Percentiles rank a stretch among this genome's conserved stretches.
Evolutionary conservation across 2,797 vertebrate genomes (phyloP).

Genomic region (Xiphophorus birchmanni): DNA sequence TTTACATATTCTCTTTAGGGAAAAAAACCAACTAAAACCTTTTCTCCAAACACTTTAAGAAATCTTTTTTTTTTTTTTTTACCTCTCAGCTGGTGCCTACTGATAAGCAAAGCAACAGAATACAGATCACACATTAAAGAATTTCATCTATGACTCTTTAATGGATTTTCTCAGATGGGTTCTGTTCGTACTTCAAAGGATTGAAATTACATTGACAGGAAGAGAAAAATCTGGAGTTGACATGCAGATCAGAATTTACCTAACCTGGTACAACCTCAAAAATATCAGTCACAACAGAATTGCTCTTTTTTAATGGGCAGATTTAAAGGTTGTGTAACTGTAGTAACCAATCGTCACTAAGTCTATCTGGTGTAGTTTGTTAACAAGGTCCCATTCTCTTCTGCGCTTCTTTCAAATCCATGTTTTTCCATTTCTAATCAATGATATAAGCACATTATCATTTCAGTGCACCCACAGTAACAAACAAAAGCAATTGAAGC

Average conservation of each 20-base stretch:
- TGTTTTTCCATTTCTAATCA: constrained; percentile 9
- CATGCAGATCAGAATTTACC: constrained; percentile 15
- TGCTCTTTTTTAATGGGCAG: background rate
- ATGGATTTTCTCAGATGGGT: constrained; percentile 64
- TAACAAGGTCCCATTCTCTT: constrained; percentile 21
- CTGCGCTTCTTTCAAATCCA: constrained; percentile 18
- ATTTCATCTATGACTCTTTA: constrained; percentile 78
- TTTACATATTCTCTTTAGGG: background rate
- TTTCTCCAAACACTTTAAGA: constrained; percentile 36
- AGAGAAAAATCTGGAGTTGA: constrained; percentile 61
- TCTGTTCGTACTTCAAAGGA: constrained; percentile 85
- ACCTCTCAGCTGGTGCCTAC: constrained; percentile 77
- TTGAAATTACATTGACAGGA: constrained; percentile 73
- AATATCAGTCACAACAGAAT: background rate
- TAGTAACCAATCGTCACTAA: background rate
- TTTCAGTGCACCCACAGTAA: constrained; percentile 5
- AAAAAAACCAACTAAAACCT: background rate
- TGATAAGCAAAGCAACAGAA: constrained; percentile 86
- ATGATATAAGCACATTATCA: constrained; percentile 22
- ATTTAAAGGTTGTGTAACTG: background rate
- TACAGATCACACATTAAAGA: constrained; percentile 81
- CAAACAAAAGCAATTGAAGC: constrained; percentile 26
- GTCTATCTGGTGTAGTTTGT: background rate
- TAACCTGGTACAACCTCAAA: constrained; percentile 6
- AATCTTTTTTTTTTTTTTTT: constrained; percentile 34